A percentile compares a stretch with the other conserved stretches of the same genome.
These are phyloP conservation scores for Mnemiopsis leidyi DNA, from an alignment of 37 sponge, comb jelly and placozoan species.

Conservation along the genomic window DNA sequence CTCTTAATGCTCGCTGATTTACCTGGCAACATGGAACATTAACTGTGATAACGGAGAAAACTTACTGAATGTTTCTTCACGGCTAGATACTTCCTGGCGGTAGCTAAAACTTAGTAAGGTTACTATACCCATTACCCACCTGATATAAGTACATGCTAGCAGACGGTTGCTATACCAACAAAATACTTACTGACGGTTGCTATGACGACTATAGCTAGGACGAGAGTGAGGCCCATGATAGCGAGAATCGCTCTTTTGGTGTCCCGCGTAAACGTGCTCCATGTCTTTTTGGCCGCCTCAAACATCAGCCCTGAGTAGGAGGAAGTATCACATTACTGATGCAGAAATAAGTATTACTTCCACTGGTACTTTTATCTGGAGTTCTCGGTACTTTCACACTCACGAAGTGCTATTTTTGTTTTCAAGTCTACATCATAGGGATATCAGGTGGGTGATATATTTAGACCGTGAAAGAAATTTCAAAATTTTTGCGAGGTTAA, in stretches of 20 bases:
- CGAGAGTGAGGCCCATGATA: background rate
- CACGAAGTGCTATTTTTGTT: too few relatives aligned
- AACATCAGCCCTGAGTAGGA: background rate
- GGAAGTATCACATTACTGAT: background rate
- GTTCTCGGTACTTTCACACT: too few relatives aligned
- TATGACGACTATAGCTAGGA: background rate
- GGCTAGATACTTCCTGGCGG: background rate
- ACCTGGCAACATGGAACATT: too few relatives aligned
- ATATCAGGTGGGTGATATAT: too few relatives aligned
- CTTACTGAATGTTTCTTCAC: background rate
- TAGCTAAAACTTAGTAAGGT: background rate
- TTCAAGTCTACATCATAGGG: too few relatives aligned
- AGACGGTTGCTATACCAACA: background rate
- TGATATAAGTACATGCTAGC: too few relatives aligned
- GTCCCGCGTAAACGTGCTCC: background rate
- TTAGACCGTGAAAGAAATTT: too few relatives aligned
- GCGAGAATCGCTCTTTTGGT: background rate
- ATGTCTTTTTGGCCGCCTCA: background rate
- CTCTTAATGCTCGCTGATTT: background rate
- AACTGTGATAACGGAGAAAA: too few relatives aligned
- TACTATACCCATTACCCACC: background rate
- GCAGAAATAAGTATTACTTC: too few relatives aligned
- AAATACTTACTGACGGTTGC: slow-evolving; percentile 26
- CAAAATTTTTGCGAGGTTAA: too few relatives aligned
- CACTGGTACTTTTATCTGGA: too few relatives aligned